Conservation (phyloP, 2,797 vertebrate genomes). For the Pseudotriccus pelzelni region DNA sequence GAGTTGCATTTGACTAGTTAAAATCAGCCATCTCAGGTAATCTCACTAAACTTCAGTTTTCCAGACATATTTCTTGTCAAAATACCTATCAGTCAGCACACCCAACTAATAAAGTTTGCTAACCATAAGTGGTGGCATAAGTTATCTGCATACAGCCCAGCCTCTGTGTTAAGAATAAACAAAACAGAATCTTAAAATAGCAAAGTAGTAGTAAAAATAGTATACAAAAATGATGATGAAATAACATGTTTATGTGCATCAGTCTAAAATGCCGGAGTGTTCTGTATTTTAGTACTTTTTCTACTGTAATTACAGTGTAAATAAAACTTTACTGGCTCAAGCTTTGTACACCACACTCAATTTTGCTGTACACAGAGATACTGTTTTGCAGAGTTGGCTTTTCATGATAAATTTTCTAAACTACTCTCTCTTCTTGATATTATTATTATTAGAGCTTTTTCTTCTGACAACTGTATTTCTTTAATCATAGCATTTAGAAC, state of each 20-base stretch:
- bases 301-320: background rate
- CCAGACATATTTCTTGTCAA: background rate
- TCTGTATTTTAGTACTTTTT: background rate
- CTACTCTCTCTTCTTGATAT: background rate
- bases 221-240: background rate
- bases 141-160: background rate
- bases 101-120: accelerated
- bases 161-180: background rate
- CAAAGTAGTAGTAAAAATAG: background rate
- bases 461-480: slow-evolving; percentile 4
- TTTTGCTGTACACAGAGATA: background rate
- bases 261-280: background rate
- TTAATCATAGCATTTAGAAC: slow-evolving; percentile 47
- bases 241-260: background rate
- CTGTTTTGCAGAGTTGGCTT: background rate
- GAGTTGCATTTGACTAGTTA: background rate
- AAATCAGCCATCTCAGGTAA: background rate
- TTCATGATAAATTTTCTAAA: slow-evolving; percentile 15
- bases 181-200: background rate
- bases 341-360: background rate
- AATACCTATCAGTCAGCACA: accelerated
- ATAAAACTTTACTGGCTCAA: background rate
- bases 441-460: slow-evolving; percentile 28
- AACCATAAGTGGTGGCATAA: background rate
- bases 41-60: background rate